A percentile compares a stretch with the other conserved stretches of the same genome.
Conservation (phyloP, 2,797 vertebrate species). For the Catostomus latipinnis region DNA sequence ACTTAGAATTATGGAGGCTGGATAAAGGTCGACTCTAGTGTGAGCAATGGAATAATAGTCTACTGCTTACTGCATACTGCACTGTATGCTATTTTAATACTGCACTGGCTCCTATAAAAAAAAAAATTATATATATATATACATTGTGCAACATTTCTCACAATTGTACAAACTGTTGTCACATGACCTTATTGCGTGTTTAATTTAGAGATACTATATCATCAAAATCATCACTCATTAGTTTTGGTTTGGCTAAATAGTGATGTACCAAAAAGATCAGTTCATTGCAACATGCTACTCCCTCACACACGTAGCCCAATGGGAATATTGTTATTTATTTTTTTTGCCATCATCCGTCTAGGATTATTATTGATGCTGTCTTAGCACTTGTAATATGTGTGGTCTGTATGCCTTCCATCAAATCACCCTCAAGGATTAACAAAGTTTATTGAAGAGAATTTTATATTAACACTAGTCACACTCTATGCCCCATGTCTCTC, state of each 20-base stretch:
- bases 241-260: conserved; percentile 21
- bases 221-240: conserved; percentile 10
- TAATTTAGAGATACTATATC: background rate
- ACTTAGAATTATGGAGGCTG: background rate
- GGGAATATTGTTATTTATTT: background rate
- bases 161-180: no score
- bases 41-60: no score
- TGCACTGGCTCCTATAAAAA: background rate
- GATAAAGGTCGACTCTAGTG: conserved; percentile 10
- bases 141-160: no score
- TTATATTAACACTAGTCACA: conserved; percentile 13
- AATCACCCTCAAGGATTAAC: background rate
- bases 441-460: conserved; percentile 13
- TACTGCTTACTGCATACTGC: background rate
- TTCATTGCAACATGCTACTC: background rate
- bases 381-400: background rate
- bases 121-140: no score
- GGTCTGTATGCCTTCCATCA: background rate
- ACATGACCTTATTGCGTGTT: no score
- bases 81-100: background rate
- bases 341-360: background rate
- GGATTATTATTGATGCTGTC: background rate
- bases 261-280: background rate
- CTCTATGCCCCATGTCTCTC: background rate
- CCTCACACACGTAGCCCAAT: background rate